Evolutionary conservation across 2,888 invertebrate species (phyloP).

Genomic region (Clunio marinus): DNA sequence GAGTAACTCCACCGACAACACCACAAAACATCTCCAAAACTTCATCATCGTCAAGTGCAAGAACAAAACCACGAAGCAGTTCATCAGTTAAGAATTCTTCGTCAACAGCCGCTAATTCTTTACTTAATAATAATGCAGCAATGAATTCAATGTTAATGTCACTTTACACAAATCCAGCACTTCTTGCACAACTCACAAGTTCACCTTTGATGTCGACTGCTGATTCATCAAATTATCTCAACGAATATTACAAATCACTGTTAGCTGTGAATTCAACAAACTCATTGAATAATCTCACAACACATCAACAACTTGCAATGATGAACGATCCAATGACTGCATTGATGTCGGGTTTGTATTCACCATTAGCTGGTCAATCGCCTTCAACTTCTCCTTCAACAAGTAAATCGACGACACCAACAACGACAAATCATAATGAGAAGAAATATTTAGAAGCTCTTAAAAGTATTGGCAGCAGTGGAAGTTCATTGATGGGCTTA

Average conservation of each 20-base stretch:
- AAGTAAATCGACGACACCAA: conserved; percentile 40
- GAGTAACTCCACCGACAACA: conserved; percentile 40
- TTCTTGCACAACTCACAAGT: conserved; percentile 25
- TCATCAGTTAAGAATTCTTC: not conserved
- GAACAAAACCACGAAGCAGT: conserved; percentile 27
- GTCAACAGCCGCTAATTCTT: not conserved
- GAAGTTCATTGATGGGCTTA: not conserved
- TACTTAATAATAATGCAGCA: not conserved
- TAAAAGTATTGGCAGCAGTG: not conserved
- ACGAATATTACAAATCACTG: conserved; percentile 43
- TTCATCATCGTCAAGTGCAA: conserved; percentile 6
- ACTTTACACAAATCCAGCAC: conserved; percentile 41
- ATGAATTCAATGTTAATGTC: conserved; percentile 42
- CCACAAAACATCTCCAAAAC: not conserved
- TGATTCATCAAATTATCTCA: conserved; percentile 42
- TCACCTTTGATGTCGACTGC: conserved; percentile 39
- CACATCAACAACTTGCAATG: conserved; percentile 3
- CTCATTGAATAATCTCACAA: not conserved
- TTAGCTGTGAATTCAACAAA: not conserved
- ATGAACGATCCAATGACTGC: conserved; percentile 31
- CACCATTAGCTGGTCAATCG: not conserved
- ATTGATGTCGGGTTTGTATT: not conserved
- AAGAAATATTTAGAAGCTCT: conserved; percentile 20
- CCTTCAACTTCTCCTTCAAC: conserved; percentile 7
- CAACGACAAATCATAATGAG: conserved; percentile 18